Conservation (phyloP, 2,797 vertebrate species). For the Todus mexicanus region DNA sequence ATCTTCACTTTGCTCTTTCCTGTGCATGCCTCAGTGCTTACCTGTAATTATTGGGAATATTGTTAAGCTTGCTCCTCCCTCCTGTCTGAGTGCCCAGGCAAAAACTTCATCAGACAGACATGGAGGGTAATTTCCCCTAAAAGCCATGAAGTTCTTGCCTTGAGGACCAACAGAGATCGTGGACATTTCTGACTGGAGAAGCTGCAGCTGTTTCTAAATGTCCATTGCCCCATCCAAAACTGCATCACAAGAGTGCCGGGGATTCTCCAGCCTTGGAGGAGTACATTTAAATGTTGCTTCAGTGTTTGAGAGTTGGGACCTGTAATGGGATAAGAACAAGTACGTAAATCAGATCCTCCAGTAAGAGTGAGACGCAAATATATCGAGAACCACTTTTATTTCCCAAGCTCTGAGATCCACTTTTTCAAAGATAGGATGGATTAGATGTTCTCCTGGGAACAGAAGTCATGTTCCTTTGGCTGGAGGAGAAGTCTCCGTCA, state of each 20-base stretch:
- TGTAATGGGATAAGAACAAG: neutral
- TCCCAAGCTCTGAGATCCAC: neutral
- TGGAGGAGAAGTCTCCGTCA: neutral
- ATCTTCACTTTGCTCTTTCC: neutral
- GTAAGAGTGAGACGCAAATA: neutral
- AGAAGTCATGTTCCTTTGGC: neutral
- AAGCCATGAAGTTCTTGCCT: neutral
- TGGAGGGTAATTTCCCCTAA: neutral
- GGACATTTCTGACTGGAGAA: neutral
- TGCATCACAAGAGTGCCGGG: neutral
- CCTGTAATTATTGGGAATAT: neutral
- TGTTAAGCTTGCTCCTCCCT: neutral
- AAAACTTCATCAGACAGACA: neutral
- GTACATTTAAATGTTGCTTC: neutral
- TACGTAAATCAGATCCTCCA: neutral
- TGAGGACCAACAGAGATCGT: neutral
- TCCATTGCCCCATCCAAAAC: neutral
- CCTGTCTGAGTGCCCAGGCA: neutral
- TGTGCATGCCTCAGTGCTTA: neutral
- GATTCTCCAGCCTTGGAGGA: neutral
- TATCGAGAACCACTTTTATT: neutral
- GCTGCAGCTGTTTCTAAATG: neutral
- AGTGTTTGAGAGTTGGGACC: neutral
- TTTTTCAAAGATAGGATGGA: neutral
- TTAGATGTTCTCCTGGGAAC: neutral